phyloP scores from a whole-genome alignment of 1,140 invertebrate genomes.

The Aphis gossypii region DNA sequence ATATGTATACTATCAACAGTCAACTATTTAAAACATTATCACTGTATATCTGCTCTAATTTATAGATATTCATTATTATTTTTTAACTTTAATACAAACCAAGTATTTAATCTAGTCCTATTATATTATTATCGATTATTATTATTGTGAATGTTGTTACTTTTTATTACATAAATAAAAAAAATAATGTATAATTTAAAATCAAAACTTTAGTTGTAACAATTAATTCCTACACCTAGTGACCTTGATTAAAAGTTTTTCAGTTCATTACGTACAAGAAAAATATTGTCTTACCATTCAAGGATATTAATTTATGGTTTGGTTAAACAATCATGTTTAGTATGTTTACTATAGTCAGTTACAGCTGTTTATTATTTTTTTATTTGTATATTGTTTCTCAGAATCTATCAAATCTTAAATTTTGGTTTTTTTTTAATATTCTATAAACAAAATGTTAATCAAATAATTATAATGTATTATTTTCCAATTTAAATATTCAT shows the following conservation, averaged over 20 bases:
- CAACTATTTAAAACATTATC: background rate
- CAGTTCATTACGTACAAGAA: background rate
- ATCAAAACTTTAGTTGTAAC: too few species aligned
- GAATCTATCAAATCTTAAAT: too few species aligned
- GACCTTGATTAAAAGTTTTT: background rate
- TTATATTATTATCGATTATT: background rate
- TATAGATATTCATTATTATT: slow-evolving; percentile 11
- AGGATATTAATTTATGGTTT: background rate
- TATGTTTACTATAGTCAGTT: too few species aligned
- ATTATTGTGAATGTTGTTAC: background rate
- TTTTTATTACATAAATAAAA: background rate
- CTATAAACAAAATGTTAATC: too few species aligned
- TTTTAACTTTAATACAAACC: background rate
- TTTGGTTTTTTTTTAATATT: too few species aligned
- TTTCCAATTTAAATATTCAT: too few species aligned
- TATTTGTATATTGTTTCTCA: too few species aligned
- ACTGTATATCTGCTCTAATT: background rate
- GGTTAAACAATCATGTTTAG: background rate
- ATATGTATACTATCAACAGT: background rate
- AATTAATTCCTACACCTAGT: background rate
- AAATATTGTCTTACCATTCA: too few species aligned
- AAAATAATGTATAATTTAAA: background rate
- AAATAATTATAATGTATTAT: too few species aligned
- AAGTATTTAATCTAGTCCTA: slow-evolving; percentile 29
- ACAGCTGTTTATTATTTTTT: too few species aligned